Base-by-base conservation (phyloP, 2,113 vertebrate species). In the Odocoileus hemionus region DNA sequence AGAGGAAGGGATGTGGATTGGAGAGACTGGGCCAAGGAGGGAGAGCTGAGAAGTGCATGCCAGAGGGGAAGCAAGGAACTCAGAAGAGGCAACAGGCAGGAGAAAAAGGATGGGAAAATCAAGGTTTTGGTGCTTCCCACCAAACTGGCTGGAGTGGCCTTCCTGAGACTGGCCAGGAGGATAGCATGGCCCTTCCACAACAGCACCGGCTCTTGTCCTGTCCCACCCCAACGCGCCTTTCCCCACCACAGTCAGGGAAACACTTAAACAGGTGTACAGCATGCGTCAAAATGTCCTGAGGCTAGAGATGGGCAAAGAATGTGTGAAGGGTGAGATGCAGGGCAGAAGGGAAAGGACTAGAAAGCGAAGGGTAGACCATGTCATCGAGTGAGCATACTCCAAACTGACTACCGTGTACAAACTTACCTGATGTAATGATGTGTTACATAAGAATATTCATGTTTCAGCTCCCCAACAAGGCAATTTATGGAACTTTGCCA, bases 241-340 rank as follows among this genome's bases (percentile, higher is more conserved):
- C 79, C 61, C 70, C 19, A 57, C 33, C 47, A 91, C 10, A 6
- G 5, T 67, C 54, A 74, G 54, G 64, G 39, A 80, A 76, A 70
- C 0, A 1, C 30, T 6, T 14, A 36, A 36, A 60, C 13, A 17
- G 14, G 21, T 55, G 15, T 6, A 9, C 2, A 21, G 25, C 54
- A 64, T 23, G 17, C 8, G 25, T 33, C 39, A 14, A 92, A 45
- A 54, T 30, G 8, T 36, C 55, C 67, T 50, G 12, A 74, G 7
- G 45, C n/a, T 43, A 57, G 14, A 47, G 28, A 26, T 13, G 25
- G 28, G 12, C 33, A 50, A 74, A 52, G 50, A 85, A 60, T 7
- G 19, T 16, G 47, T 2, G 19, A 36, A n/a, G 30, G 79, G 33
- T 10, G 3, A 7, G 16, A 79, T 1, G 2, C 54, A 70, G 47